These are phyloP conservation scores for Lemur catta DNA, from an alignment of 2,797 vertebrate genomes.

Conservation along the genomic window DNA sequence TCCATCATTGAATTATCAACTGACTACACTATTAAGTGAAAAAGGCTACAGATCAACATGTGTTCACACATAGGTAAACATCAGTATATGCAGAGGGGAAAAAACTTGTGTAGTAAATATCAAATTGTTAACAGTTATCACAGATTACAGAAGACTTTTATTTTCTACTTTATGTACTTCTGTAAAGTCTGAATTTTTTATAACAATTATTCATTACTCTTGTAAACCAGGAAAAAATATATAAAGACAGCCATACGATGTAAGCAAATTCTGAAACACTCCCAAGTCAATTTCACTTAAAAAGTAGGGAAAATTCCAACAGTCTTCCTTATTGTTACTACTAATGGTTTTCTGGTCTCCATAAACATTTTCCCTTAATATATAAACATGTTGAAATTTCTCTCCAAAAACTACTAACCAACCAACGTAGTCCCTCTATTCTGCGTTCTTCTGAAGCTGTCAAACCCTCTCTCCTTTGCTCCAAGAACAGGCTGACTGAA, in stretches of 20 bases:
- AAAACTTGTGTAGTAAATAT: not conserved
- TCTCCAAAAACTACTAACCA: not conserved
- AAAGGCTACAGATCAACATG: not conserved
- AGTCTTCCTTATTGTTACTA: conserved; percentile 3
- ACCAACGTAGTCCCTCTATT: not conserved
- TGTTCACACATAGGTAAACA: not conserved
- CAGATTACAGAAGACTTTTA: conserved; percentile 5
- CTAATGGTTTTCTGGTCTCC: not conserved
- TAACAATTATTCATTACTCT: not conserved
- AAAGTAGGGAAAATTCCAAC: conserved; percentile 15
- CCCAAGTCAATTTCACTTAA: not conserved
- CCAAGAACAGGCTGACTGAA: not conserved
- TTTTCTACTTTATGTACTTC: conserved; percentile 15
- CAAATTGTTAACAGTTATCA: not conserved
- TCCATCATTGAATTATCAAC: not conserved
- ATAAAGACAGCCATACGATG: not conserved
- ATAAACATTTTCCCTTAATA: not conserved
- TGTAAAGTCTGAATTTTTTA: conserved; percentile 20
- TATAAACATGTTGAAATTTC: not conserved
- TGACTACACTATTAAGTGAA: not conserved
- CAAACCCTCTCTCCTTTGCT: not conserved
- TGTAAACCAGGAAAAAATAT: not conserved
- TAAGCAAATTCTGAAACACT: conserved; percentile 38
- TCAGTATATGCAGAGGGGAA: not conserved
- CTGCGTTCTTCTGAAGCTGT: not conserved